Conservation (phyloP, 2,113 vertebrate species). For the Poicephalus meyeri region DNA sequence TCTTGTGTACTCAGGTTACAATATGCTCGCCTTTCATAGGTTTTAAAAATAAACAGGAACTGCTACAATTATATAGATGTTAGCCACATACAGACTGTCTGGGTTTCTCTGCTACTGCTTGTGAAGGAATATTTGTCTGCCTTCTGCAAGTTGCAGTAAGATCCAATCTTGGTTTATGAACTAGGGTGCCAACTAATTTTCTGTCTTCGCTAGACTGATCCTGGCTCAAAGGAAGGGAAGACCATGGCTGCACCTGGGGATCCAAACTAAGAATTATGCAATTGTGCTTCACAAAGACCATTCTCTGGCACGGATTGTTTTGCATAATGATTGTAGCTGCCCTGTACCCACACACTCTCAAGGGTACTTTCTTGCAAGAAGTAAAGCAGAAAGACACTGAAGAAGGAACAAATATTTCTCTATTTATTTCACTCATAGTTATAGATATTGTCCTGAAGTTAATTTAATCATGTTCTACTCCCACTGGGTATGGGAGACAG, state of each 20-base stretch:
- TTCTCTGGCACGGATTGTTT: background rate
- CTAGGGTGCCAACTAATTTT: background rate
- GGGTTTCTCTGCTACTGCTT: background rate
- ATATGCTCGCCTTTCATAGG: background rate
- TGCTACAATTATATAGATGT: background rate
- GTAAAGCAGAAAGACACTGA: background rate
- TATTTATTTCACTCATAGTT: background rate
- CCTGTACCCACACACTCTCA: background rate
- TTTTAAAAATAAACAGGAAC: background rate
- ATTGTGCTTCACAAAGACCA: background rate
- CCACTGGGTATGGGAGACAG: background rate
- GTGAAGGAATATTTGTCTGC: background rate
- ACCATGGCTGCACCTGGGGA: background rate
- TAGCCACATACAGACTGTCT: background rate
- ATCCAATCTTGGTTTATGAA: background rate
- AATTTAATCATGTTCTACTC: background rate
- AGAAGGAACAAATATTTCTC: background rate
- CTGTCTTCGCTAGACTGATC: background rate
- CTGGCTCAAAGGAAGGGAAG: background rate
- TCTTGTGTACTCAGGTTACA: background rate
- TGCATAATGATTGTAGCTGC: background rate
- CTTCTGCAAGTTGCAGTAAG: background rate
- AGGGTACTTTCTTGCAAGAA: background rate
- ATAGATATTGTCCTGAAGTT: background rate
- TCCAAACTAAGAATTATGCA: background rate